Evolutionary conservation across 2,797 vertebrate genomes (phyloP), one percentile per base, ranked within the genome.

Genomic region (Pipistrellus pipistrellus): DNA sequence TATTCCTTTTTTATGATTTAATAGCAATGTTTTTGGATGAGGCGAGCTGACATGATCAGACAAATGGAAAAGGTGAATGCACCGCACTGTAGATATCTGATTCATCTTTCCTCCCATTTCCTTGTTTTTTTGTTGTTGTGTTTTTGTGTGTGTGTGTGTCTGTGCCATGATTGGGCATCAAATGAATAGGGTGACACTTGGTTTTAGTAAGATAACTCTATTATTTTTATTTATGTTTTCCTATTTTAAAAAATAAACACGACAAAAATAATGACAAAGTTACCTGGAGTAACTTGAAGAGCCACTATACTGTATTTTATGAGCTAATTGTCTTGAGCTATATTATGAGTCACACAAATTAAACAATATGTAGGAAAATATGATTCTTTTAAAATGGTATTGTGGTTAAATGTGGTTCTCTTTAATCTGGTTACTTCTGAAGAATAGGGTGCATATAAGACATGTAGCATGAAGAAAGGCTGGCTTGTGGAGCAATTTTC

Each of bases 1-100:
- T 98, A 97, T 94, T 97, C 64, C 91, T 98, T 75, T 91, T 97
- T 97, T 97, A 97, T 59, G 97, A 90, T 95, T 97, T 97, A 98
- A 96, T 96, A 96, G 95, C 84, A 97, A 97, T 93, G 96, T 95
- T 94, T 96, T 85, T 98, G 97, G 97, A 97, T 96, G 81, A 81
- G 80, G 90, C 97, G 96, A 98, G 75, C 78, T 98, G 97, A 97
- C 95, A 86, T 51, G 90, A 94, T 92, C 98, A 97, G 98, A 98
- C 95, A 98, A 98, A 98, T 96, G 93, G 95, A 97, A 97, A 97
- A 97, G 96, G 85, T 38, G 96, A 98, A 96, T 81, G 81, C 72
- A 78, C 91, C 14, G 0, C 46, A 94, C 94, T 90, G 62, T 38
- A 94, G 83, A 95, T 69, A 92, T 94, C 93, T 95, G 88, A 94